phyloP scores from a whole-genome alignment of 2,888 invertebrate species.

The Stenolophus ochropezus region DNA sequence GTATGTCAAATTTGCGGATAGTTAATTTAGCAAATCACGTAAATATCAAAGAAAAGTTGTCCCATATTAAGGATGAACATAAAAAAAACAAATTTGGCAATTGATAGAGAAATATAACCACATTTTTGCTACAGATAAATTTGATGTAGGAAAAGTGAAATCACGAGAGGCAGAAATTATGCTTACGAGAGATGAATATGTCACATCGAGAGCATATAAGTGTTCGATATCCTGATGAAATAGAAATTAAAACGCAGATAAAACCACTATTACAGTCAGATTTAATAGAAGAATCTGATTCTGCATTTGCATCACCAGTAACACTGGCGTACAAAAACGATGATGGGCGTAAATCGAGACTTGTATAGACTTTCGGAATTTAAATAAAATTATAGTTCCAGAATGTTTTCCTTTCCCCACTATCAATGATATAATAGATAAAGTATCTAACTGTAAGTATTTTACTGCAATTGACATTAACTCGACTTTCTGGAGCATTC shows the following conservation, averaged over 20 bases:
- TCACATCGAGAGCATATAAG: neutral
- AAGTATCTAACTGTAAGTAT: slow-evolving; percentile 59
- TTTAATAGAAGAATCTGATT: slow-evolving; percentile 5
- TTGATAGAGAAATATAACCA: slow-evolving; percentile 63
- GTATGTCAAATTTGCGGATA: neutral
- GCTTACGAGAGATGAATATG: slow-evolving; percentile 44
- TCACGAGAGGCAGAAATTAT: slow-evolving; percentile 63
- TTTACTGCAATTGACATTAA: slow-evolving; percentile 54
- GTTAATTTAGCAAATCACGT: neutral
- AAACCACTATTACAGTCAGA: neutral
- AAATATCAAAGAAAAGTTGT: slow-evolving; percentile 57
- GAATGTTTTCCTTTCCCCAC: slow-evolving; percentile 61
- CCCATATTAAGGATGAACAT: slow-evolving; percentile 57
- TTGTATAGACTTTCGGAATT: slow-evolving; percentile 59
- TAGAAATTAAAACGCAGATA: slow-evolving; percentile 53
- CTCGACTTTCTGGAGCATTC: slow-evolving; percentile 61
- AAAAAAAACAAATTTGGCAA: slow-evolving; percentile 60
- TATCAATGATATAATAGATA: slow-evolving; percentile 60
- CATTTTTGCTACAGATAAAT: slow-evolving; percentile 65
- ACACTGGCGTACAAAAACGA: slow-evolving; percentile 62
- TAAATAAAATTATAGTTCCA: slow-evolving; percentile 55
- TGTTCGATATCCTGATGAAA: slow-evolving; percentile 59
- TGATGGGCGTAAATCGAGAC: slow-evolving; percentile 62
- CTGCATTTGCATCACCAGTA: slow-evolving; percentile 63
- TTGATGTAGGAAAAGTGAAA: slow-evolving; percentile 63